A percentile compares a stretch with the other conserved stretches of the same genome.
These are phyloP conservation scores for Bacillus rossius DNA, from an alignment of 1,140 invertebrate genomes.

Conservation along the genomic window DNA sequence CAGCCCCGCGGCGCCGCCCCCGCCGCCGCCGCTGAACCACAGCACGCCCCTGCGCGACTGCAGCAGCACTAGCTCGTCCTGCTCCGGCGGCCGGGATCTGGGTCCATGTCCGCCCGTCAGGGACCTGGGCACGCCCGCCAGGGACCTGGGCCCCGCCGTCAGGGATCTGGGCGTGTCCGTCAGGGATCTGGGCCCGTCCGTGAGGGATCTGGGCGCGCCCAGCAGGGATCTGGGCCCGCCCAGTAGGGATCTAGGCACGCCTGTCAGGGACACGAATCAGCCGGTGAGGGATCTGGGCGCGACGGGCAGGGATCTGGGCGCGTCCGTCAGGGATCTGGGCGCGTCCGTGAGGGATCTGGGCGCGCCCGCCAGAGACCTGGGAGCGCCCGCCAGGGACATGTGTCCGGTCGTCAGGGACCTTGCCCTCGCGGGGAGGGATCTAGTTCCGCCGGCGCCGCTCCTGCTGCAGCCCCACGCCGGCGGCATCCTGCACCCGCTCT, in stretches of 20 bases:
- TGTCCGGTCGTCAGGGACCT: background rate
- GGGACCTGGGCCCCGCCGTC: background rate
- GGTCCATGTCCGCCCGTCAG: constrained; percentile 35
- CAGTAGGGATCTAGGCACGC: background rate
- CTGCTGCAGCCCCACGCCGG: background rate
- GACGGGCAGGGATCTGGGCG: too few species aligned
- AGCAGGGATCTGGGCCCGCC: constrained; percentile 2
- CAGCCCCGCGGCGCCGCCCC: background rate
- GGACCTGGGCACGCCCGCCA: background rate
- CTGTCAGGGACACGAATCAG: too few species aligned
- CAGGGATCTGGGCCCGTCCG: background rate
- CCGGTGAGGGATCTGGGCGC: too few species aligned
- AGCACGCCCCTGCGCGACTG: background rate
- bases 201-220: constrained; percentile 1
- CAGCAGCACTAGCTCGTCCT: constrained; percentile 4
- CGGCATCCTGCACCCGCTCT: background rate
- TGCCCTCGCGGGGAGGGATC: constrained; percentile 3
- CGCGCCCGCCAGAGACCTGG: too few species aligned
- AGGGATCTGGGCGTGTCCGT: background rate
- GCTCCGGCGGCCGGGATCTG: constrained; percentile 24
- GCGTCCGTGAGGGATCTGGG: too few species aligned
- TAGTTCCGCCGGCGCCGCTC: background rate
- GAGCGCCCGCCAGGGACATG: too few species aligned
- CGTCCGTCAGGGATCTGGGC: too few species aligned
- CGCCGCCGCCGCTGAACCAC: constrained; percentile 3